These are phyloP conservation scores for Orientallactaga sibirica DNA, from an alignment of 2,797 vertebrate species.

Conservation along the genomic window DNA sequence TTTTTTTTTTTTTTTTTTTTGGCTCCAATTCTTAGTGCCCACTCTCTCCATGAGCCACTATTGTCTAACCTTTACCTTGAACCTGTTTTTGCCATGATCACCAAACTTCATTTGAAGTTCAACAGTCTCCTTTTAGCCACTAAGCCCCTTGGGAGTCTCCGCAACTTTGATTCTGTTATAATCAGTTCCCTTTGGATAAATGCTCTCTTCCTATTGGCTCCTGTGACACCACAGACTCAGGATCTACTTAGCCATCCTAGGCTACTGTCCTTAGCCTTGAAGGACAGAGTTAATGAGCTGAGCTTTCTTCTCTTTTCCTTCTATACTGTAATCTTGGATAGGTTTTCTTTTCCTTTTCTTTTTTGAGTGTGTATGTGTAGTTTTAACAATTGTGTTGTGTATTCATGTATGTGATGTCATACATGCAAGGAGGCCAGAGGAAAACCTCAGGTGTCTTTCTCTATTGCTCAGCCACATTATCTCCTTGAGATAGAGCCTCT, in stretches of 20 bases:
- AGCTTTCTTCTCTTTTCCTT: slow-evolving; percentile 21
- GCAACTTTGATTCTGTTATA: neutral
- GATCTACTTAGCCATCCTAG: neutral
- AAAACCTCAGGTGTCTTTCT: too few species aligned
- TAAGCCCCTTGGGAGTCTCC: neutral
- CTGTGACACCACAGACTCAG: neutral
- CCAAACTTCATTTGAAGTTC: neutral
- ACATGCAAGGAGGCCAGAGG: too few species aligned
- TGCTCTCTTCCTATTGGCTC: neutral
- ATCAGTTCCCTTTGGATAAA: neutral
- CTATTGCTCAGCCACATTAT: too few species aligned
- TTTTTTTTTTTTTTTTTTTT: neutral
- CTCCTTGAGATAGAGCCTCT: too few species aligned
- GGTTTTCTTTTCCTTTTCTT: neutral
- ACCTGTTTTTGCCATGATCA: neutral
- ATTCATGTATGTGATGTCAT: too few species aligned
- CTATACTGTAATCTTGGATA: neutral
- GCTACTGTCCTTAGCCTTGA: neutral
- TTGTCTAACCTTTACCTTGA: neutral
- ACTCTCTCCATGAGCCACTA: neutral
- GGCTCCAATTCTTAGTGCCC: neutral
- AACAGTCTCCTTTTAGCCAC: neutral
- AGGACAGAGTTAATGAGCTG: neutral
- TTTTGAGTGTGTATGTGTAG: too few species aligned
- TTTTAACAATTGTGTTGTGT: too few species aligned